These are phyloP conservation scores for Halichoerus grypus DNA, from an alignment of 2,113 vertebrate genomes.

Conservation along the genomic window DNA sequence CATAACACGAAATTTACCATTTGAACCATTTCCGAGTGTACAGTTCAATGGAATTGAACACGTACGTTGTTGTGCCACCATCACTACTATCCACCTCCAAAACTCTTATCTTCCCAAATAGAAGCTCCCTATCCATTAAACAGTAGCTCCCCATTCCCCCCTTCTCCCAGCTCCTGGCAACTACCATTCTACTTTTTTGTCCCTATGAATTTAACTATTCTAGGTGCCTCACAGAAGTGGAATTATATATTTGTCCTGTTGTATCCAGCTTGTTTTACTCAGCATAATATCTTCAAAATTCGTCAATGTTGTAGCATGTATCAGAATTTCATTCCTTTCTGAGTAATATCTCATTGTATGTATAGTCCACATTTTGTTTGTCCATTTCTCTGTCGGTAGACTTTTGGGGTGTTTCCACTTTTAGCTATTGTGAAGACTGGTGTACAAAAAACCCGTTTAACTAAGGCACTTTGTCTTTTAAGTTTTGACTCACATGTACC, in stretches of 20 bases:
- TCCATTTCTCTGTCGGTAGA: not conserved
- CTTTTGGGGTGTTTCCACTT: not conserved
- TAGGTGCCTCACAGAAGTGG: not conserved
- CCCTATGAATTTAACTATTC: not conserved
- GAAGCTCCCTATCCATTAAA: not conserved
- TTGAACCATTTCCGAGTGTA: not conserved
- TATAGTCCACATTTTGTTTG: not conserved
- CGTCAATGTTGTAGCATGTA: not conserved
- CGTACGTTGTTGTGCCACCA: accelerated
- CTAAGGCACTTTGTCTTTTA: not conserved
- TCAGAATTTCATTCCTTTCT: not conserved
- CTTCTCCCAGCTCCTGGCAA: not conserved
- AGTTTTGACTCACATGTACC: not conserved
- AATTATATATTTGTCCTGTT: not conserved
- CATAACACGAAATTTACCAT: not conserved
- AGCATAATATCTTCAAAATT: not conserved
- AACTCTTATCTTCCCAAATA: not conserved
- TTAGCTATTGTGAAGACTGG: not conserved
- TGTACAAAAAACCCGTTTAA: not conserved
- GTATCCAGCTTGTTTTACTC: not conserved
- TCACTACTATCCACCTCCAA: not conserved
- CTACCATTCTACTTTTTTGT: not conserved
- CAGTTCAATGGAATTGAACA: not conserved
- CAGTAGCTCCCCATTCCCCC: too few species aligned
- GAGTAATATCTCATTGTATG: not conserved